Base-by-base conservation (phyloP, 2,797 vertebrate genomes). In the Microcaecilia unicolor region DNA sequence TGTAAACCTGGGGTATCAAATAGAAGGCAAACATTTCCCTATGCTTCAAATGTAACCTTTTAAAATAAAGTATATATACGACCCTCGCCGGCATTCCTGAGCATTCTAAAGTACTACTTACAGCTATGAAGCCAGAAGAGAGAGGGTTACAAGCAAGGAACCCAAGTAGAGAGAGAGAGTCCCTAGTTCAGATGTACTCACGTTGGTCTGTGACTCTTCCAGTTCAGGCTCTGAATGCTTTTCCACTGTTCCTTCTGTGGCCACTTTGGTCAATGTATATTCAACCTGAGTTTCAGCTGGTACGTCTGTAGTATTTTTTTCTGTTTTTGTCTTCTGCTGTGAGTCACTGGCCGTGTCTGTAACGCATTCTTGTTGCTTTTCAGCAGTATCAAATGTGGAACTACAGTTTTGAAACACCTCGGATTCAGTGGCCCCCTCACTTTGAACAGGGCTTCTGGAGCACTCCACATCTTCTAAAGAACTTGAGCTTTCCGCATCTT, bases 401-500 rank as follows among this genome's bases (percentile, higher is more conserved):
- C 11, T 47, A 10, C 15, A 29, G 7, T 37, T 48, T 25, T n/a
- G 6, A 0, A 7, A 44, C 43, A 44, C 44, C 34, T 42, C 48
- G 27, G 61, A 45, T 14, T 32, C 26, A 2, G 8, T 34, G 15
- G 30, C 25, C 6, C 10, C 34, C n/a, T 28, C 48, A 22, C 7
- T 8, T 15, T 8, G 36, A 5, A 17, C 11, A 3, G 16, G 22
- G n/a, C 9, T 23, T 29, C 33, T 37, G 11, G 29, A 15, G 27
- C 49, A 49, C 0, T 32, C 44, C 19, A 37, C 44, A 18, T n/a
- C 18, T 3, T 48, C 55, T 18, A 74, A 60, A 8, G 53, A 10
- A 5, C 44, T 41, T 13, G 38, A 62, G 28, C 51, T 50, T 4
- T 34, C 51, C 9, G 51, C 44, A 5, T 48, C 59, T 18, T 78